A percentile compares a stretch with the other conserved stretches of the same genome.
Conservation (phyloP, 2,797 vertebrate species). For the Protonibea diacanthus region DNA sequence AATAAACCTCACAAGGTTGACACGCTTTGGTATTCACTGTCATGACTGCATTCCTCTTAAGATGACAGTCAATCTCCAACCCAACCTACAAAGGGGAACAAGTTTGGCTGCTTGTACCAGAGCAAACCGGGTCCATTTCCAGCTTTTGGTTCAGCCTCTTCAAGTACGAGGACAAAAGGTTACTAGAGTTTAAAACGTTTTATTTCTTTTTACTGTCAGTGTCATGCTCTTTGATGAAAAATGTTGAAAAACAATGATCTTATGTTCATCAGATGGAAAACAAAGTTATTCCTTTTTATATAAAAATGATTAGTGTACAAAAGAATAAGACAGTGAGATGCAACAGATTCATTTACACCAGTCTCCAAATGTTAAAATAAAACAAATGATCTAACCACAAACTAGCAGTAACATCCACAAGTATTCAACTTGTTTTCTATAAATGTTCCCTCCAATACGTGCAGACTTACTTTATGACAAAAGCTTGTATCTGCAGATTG, state of each 20-base stretch:
- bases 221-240: conserved; percentile 8
- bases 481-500: background rate
- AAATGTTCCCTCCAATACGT: background rate
- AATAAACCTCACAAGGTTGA: conserved; percentile 59
- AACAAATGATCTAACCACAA: background rate
- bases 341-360: background rate
- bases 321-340: conserved; percentile 9
- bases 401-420: background rate
- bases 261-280: background rate
- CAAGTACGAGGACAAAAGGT: conserved; percentile 12
- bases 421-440: background rate
- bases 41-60: conserved; percentile 31
- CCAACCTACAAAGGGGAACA: conserved; percentile 39
- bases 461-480: background rate
- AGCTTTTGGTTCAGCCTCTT: conserved; percentile 15
- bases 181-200: conserved; percentile 3
- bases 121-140: conserved; percentile 47
- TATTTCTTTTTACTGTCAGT: background rate
- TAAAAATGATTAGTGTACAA: conserved; percentile 1
- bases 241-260: background rate
- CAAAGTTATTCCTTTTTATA: background rate
- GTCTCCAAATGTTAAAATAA: background rate
- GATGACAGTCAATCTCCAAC: conserved; percentile 39
- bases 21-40: conserved; percentile 10
- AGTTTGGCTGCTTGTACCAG: conserved; percentile 49